Evolutionary conservation across 2,113 vertebrate genomes (phyloP).

Genomic region (Prietella phreatophila): DNA sequence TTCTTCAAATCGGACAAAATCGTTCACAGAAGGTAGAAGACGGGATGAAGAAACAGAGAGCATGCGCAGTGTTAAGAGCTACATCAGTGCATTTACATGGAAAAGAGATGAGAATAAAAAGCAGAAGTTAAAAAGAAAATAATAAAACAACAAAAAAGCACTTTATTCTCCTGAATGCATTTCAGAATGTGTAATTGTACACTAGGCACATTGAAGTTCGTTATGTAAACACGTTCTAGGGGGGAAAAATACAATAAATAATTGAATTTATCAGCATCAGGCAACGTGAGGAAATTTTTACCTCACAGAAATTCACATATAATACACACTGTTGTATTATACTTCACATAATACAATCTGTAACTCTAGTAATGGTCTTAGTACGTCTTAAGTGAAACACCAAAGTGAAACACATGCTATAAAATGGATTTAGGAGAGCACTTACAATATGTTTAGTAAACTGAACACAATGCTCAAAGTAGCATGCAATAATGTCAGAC

Average conservation of each 20-base stretch:
- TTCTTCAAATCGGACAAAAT: constrained; percentile 36
- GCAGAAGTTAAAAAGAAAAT: not conserved
- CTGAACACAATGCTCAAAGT: not conserved
- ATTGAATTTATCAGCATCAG: constrained; percentile 52
- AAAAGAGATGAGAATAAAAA: not conserved
- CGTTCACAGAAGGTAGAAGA: constrained; percentile 45
- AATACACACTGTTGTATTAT: constrained; percentile 5
- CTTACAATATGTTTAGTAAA: constrained; percentile 8
- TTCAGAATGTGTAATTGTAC: constrained; percentile 31
- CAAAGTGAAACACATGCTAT: constrained; percentile 6
- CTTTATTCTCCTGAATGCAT: constrained; percentile 15
- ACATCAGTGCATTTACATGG: constrained; percentile 69
- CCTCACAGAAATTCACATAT: not conserved
- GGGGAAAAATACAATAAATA: constrained; percentile 22
- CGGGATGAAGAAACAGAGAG: constrained; percentile 42
- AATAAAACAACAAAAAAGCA: not conserved
- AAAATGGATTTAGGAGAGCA: not conserved
- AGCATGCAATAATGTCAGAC: constrained; percentile 18
- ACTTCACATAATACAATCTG: not conserved
- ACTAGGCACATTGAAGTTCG: not conserved
- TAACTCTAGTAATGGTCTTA: not conserved
- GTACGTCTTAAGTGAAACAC: not conserved
- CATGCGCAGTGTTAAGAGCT: constrained; percentile 50
- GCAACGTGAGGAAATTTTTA: not conserved
- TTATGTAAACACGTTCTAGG: constrained; percentile 50